phyloP scores from a whole-genome alignment of 2,113 vertebrate species.

The Nothocercus julius region DNA sequence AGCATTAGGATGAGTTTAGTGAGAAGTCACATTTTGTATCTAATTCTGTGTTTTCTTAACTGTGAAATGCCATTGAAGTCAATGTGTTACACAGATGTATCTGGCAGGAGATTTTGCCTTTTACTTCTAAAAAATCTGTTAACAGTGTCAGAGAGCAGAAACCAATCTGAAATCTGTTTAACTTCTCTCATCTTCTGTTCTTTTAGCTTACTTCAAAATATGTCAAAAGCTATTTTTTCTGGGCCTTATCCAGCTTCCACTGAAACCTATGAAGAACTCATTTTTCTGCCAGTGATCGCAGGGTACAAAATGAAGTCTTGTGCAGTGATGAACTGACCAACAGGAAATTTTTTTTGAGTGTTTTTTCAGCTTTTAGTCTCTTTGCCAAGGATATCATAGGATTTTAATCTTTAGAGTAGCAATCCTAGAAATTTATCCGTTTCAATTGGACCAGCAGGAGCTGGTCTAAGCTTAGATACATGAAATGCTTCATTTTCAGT shows the following conservation, averaged over 20 bases:
- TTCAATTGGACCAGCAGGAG: conserved; percentile 28
- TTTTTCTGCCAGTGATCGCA: not conserved
- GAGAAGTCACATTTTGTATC: not conserved
- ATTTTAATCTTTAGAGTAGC: not conserved
- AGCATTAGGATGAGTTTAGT: not conserved
- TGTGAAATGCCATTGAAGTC: conserved; percentile 30
- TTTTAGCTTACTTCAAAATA: not conserved
- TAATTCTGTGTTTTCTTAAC: not conserved
- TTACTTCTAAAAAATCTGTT: not conserved
- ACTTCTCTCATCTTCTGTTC: not conserved
- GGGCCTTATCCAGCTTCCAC: not conserved
- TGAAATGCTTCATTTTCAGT: conserved; percentile 21
- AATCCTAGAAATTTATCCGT: conserved; percentile 13
- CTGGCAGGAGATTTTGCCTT: conserved; percentile 16
- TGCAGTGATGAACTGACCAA: not conserved
- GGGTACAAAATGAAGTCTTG: not conserved
- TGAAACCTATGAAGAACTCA: not conserved
- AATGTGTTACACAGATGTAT: not conserved
- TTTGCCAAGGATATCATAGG: not conserved
- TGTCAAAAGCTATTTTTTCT: not conserved
- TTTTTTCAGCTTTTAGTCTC: not conserved
- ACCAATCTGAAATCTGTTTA: conserved; percentile 19
- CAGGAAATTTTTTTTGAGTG: not conserved
- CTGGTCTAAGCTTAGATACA: not conserved
- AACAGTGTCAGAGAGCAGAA: not conserved